Percentiles rank a stretch among this genome's conserved stretches.
phyloP scores from a whole-genome alignment of 2,888 invertebrate genomes.

The Oscheius sp. region DNA sequence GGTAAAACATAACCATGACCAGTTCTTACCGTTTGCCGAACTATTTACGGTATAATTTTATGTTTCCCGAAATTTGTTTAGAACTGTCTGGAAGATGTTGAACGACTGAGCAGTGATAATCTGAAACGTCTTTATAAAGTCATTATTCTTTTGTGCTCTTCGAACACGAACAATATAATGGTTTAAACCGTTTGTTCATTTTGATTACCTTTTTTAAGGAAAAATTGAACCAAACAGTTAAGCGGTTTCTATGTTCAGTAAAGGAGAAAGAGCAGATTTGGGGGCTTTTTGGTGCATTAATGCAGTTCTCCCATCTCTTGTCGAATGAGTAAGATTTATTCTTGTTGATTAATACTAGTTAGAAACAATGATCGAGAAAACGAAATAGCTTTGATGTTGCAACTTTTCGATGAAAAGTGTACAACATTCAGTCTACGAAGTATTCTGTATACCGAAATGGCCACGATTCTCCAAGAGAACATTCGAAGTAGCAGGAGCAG shows the following conservation, averaged over 20 bases:
- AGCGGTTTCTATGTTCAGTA: slow-evolving; percentile 30
- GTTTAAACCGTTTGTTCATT: neutral
- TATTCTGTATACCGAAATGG: slow-evolving; percentile 22
- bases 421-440: slow-evolving; percentile 8
- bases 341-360: neutral
- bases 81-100: slow-evolving; percentile 40
- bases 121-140: slow-evolving; percentile 43
- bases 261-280: slow-evolving; percentile 38
- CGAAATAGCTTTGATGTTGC: neutral
- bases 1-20: neutral
- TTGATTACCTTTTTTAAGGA: neutral
- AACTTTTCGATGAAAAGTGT: neutral
- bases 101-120: slow-evolving; percentile 34
- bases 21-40: neutral
- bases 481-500: neutral
- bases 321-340: neutral
- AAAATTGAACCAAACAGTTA: slow-evolving; percentile 1
- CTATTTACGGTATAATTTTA: slow-evolving; percentile 7
- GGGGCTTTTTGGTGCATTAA: slow-evolving; percentile 43
- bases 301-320: slow-evolving; percentile 32
- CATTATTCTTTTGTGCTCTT: slow-evolving; percentile 1
- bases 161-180: neutral
- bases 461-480: slow-evolving; percentile 14
- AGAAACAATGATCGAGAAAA: slow-evolving; percentile 11
- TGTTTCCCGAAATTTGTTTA: neutral